These are phyloP conservation scores for Poeciliopsis gracilis DNA, from an alignment of 2,797 vertebrate species.

Conservation along the genomic window DNA sequence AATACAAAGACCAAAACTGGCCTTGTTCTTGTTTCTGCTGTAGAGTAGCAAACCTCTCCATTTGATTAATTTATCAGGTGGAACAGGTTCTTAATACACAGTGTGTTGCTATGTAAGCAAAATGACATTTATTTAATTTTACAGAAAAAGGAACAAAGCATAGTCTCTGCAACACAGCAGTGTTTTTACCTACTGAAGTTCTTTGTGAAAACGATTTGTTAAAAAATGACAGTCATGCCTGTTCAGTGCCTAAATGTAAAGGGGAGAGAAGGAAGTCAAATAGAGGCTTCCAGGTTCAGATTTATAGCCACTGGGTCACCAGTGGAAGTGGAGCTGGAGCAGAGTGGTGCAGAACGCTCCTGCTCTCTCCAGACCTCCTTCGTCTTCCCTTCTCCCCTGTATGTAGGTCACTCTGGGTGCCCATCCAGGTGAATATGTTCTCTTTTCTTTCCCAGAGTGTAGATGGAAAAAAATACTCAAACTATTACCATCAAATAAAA, in stretches of 20 bases:
- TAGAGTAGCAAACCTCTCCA: not conserved
- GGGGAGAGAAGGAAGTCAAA: slow-evolving; percentile 13
- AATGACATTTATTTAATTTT: slow-evolving; percentile 31
- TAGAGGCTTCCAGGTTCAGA: slow-evolving; percentile 55
- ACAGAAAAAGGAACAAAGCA: slow-evolving; percentile 9
- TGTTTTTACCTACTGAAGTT: slow-evolving; percentile 34
- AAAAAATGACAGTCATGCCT: slow-evolving; percentile 41
- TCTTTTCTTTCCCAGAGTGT: slow-evolving; percentile 23
- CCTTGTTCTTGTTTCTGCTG: not conserved
- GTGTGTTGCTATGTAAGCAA: slow-evolving; percentile 11
- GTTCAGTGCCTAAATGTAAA: slow-evolving; percentile 11
- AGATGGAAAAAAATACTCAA: slow-evolving; percentile 39
- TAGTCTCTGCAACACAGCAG: slow-evolving; percentile 45
- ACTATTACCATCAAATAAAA: slow-evolving; percentile 18
- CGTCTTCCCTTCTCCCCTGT: slow-evolving; percentile 40
- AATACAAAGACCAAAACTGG: not conserved
- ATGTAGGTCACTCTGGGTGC: slow-evolving; percentile 69
- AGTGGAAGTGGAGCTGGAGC: slow-evolving; percentile 75
- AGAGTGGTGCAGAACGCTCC: slow-evolving; percentile 71
- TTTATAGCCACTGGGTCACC: slow-evolving; percentile 71
- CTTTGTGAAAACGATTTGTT: slow-evolving; percentile 32
- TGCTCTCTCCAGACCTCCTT: slow-evolving; percentile 56
- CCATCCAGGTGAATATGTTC: slow-evolving; percentile 48
- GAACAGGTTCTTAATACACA: slow-evolving; percentile 8
- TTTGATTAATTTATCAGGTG: slow-evolving; percentile 25